Conservation (phyloP, 2,888 invertebrate genomes). For the Heliconius erato region DNA sequence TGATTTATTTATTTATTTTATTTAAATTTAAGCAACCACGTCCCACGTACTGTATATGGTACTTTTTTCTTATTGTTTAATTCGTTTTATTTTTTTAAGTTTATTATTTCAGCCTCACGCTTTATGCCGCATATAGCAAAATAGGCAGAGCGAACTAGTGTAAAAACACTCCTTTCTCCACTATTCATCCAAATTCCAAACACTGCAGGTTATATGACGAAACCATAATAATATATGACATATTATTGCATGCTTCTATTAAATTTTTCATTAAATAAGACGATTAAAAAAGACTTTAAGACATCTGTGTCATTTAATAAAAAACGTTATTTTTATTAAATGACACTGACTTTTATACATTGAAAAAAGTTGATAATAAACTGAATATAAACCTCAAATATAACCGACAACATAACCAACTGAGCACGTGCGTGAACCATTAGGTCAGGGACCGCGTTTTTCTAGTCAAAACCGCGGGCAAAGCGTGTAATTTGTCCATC, state of each 20-base stretch:
- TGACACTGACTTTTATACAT: too few relatives aligned
- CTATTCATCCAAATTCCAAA: background rate
- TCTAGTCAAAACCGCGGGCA: conserved; percentile 64
- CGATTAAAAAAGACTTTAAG: too few relatives aligned
- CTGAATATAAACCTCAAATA: background rate
- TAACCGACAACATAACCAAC: background rate
- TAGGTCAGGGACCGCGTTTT: conserved; percentile 73
- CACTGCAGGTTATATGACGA: background rate
- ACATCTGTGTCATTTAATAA: background rate
- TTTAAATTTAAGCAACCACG: background rate
- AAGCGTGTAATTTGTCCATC: conserved; percentile 81
- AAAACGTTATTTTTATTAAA: too few relatives aligned
- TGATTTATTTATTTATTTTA: too few relatives aligned
- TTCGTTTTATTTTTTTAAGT: too few relatives aligned
- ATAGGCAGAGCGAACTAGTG: background rate
- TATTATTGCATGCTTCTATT: too few relatives aligned
- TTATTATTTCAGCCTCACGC: too few relatives aligned
- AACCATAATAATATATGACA: too few relatives aligned
- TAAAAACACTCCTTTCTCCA: background rate
- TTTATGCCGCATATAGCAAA: too few relatives aligned
- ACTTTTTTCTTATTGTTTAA: too few relatives aligned
- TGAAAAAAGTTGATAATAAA: background rate
- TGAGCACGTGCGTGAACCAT: conserved; percentile 62
- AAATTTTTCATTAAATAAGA: too few relatives aligned
- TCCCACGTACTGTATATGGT: background rate